These are phyloP conservation scores for Desmodus rotundus DNA, from an alignment of 2,113 vertebrate genomes.

Conservation along the genomic window DNA sequence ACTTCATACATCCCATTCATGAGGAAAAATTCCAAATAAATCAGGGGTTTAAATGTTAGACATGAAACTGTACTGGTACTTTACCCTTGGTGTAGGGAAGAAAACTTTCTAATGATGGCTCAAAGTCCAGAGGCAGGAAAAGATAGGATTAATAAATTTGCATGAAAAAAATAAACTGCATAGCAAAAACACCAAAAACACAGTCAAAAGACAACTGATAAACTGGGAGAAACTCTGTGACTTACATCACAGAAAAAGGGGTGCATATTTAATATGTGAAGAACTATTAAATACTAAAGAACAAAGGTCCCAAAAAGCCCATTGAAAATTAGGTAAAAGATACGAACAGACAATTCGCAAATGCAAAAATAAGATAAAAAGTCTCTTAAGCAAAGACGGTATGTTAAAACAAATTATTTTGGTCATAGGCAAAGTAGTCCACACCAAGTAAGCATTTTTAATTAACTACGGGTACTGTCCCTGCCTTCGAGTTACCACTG, in stretches of 20 bases:
- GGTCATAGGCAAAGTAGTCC: neutral
- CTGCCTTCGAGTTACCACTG: neutral
- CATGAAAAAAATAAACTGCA: neutral
- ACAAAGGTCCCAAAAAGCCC: neutral
- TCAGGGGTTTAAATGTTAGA: neutral
- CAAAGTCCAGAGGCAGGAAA: neutral
- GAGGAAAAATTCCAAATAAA: neutral
- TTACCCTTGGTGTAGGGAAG: neutral
- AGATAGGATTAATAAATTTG: neutral
- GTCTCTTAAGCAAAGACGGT: neutral
- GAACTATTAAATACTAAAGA: neutral
- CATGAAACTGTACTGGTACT: neutral
- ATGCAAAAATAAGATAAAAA: neutral
- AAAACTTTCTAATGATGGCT: neutral
- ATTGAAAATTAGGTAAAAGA: neutral
- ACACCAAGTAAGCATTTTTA: neutral
- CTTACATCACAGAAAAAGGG: neutral
- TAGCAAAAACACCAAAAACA: neutral
- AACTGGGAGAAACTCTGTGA: neutral
- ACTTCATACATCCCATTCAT: neutral
- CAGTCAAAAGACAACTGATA: neutral
- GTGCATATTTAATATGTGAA: neutral
- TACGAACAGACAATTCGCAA: neutral
- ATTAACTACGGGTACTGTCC: neutral
- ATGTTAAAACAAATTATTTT: neutral